Base-by-base conservation (phyloP, 1,140 invertebrate species). In the Cherax quadricarinatus region DNA sequence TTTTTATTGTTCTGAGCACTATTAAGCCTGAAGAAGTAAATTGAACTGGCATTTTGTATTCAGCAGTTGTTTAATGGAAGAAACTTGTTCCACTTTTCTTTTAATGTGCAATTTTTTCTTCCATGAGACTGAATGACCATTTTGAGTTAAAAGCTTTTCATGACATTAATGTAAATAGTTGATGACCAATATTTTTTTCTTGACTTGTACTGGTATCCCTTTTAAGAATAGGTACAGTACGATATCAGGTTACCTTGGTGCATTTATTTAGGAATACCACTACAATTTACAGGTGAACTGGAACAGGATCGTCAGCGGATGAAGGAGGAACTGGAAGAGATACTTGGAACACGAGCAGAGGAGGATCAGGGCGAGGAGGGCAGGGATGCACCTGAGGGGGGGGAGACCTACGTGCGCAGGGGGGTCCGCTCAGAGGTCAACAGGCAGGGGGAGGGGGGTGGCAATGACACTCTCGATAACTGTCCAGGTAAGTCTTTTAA, bases 371-470 rank as follows among this genome's bases (percentile, higher is more conserved):
- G 79, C 60, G 87, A 89, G 48, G 78, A 60, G 78, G 86, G 78
- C 75, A 79, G 89, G 82, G 89, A 86, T 78, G 90, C 24, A 16
- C 75, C 83, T 10, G 90, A 81, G 57, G 78, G 57, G 75, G 90
- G 84, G 84, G 90, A 91, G 73, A 53, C 84, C 10, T 81, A 60
- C 84, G 75, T 82, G 41, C 73, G 66, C 84, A 86, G 90, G 90
- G 90, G 90, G 90, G 49, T 91, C 73, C 90, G 90, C 73, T 91
- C 90, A 80, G 73, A 86, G 84, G 90, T 91, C 73, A 78, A 75
- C 84, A 91, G 85, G 85, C 90, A 91, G 84, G 90, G 90, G 90
- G 90, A 91, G 90, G 90, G 89, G 89, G 90, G 90, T 80, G 75
- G 75, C 83, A 91, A 49, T 73, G 75, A 86, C 62, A 62, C 73